phyloP scores from a whole-genome alignment of 2,797 vertebrate genomes.

The Taeniopygia guttata region DNA sequence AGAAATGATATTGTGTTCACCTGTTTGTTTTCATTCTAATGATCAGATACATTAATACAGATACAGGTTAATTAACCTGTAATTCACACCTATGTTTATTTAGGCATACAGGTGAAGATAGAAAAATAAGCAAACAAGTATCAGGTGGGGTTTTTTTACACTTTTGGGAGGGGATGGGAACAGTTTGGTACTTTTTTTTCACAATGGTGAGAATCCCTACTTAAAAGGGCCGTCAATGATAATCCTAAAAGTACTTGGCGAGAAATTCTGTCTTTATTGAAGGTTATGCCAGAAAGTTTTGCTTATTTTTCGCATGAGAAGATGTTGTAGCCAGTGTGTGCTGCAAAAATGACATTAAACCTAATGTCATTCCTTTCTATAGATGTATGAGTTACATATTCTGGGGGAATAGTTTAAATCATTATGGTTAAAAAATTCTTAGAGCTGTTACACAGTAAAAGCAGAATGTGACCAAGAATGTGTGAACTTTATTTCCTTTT shows the following conservation, averaged over 20 bases:
- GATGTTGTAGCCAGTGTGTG: background rate
- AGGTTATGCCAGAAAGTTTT: background rate
- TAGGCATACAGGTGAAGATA: background rate
- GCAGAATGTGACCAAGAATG: background rate
- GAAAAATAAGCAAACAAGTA: background rate
- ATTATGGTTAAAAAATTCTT: background rate
- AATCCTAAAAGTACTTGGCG: background rate
- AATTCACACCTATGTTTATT: background rate
- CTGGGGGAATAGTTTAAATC: background rate
- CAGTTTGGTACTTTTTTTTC: fast-evolving
- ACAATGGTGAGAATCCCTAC: background rate
- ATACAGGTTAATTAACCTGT: background rate
- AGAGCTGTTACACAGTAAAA: background rate
- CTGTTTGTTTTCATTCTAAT: background rate
- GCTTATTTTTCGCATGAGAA: background rate
- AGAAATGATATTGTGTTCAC: fast-evolving
- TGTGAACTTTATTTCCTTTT: background rate
- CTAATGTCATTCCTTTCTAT: background rate
- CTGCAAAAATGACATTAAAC: background rate
- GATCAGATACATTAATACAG: background rate
- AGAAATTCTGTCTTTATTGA: background rate
- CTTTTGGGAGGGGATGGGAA: background rate
- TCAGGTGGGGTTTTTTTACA: background rate
- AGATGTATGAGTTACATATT: background rate
- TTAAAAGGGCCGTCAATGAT: background rate